Conservation (phyloP, 2,888 invertebrate genomes). For the Agrenia bidenticulata region DNA sequence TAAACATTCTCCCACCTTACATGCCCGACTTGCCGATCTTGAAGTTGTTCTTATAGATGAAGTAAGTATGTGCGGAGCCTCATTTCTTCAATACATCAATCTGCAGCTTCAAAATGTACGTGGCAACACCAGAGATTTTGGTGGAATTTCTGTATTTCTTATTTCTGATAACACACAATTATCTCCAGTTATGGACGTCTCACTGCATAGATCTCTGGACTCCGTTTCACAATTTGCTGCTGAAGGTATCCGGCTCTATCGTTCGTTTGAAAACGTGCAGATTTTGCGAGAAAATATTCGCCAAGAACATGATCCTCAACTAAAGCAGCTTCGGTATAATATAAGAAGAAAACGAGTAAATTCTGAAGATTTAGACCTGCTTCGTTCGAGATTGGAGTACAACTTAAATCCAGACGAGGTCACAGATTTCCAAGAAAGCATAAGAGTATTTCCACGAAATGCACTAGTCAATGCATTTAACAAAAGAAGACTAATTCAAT, state of each 20-base stretch:
- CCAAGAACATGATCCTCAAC: background rate
- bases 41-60: conserved; percentile 1
- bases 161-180: background rate
- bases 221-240: background rate
- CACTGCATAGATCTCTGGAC: background rate
- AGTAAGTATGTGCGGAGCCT: background rate
- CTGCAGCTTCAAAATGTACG: background rate
- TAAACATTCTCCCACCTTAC: background rate
- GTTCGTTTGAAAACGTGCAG: background rate
- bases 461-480: background rate
- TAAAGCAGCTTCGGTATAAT: background rate
- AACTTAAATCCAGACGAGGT: background rate
- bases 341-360: background rate
- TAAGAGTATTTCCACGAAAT: background rate
- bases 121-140: background rate
- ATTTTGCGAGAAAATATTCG: background rate
- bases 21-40: background rate
- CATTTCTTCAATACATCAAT: background rate
- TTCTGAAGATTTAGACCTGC: background rate
- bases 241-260: background rate
- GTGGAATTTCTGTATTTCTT: background rate
- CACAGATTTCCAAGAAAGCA: background rate
- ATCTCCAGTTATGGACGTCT: background rate
- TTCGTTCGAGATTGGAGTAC: background rate
- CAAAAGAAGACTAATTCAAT: background rate